Conservation (phyloP, 2,797 vertebrate species). For the Lerista edwardsae region DNA sequence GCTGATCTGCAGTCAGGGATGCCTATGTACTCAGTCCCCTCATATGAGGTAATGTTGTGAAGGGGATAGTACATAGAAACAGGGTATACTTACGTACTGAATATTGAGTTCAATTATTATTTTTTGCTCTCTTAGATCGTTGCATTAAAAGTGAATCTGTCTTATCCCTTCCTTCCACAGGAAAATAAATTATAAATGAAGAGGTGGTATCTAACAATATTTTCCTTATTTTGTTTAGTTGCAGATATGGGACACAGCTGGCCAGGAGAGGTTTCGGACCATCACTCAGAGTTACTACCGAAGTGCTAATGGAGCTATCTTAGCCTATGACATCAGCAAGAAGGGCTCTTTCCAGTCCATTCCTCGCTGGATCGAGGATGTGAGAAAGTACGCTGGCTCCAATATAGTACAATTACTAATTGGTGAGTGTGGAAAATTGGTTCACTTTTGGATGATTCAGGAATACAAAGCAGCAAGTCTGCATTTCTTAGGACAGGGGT, state of each 20-base stretch:
- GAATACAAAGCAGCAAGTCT: background rate
- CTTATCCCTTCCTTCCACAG: background rate
- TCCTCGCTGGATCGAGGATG: conserved; percentile 88
- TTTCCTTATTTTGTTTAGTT: conserved; percentile 70
- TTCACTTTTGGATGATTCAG: background rate
- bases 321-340: conserved; percentile 88
- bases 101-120: background rate
- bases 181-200: background rate
- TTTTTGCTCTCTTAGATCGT: fast-evolving
- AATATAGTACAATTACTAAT: conserved; percentile 87
- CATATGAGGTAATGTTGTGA: background rate
- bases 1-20: background rate
- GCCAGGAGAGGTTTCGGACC: conserved; percentile 88
- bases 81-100: background rate
- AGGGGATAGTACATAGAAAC: background rate
- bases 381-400: conserved; percentile 85
- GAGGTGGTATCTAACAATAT: background rate
- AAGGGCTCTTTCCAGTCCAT: conserved; percentile 83
- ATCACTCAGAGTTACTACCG: conserved; percentile 90
- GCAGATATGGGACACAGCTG: conserved; percentile 91
- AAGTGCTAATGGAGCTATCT: conserved; percentile 87
- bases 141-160: background rate
- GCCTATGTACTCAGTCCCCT: background rate
- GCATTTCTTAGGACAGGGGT: background rate
- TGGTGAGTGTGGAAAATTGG: conserved; percentile 72